Evolutionary conservation across 2,888 invertebrate genomes (phyloP).

Genomic region (Ashinkailepas kermadecensis): DNA sequence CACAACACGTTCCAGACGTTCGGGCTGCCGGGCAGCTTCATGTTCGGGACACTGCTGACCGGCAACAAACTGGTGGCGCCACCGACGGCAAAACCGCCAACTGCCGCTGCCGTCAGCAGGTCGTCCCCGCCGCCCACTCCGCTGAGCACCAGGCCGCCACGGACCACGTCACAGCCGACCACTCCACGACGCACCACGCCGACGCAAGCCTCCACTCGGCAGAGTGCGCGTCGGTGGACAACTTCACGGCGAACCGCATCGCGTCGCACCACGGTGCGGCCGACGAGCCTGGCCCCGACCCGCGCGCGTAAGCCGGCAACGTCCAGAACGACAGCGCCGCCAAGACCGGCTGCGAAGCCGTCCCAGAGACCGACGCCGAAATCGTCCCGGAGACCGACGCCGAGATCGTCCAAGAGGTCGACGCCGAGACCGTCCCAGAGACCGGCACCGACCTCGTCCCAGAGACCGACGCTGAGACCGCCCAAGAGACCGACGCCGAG

Average conservation of each 20-base stretch:
- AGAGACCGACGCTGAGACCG: neutral
- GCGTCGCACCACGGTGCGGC: neutral
- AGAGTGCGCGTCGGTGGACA: neutral
- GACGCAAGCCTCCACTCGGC: neutral
- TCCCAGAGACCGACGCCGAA: neutral
- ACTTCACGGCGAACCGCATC: neutral
- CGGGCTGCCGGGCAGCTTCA: constrained; percentile 3
- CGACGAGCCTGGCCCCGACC: neutral
- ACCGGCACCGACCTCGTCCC: neutral
- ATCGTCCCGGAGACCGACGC: neutral
- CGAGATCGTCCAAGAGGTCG: neutral
- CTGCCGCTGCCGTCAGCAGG: neutral
- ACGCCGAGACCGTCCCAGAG: too few relatives aligned
- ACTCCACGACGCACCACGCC: neutral
- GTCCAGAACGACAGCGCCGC: neutral
- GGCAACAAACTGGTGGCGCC: neutral
- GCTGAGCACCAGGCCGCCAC: neutral
- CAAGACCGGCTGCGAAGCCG: too few relatives aligned
- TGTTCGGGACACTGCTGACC: neutral
- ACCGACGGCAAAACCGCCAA: neutral
- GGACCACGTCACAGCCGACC: neutral
- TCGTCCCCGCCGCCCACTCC: neutral
- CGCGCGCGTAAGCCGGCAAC: neutral
- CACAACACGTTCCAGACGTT: neutral
- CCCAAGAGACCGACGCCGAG: neutral